Percentiles rank a stretch among this genome's conserved stretches.
These are phyloP conservation scores for Branchellion lobata DNA, from an alignment of 2,888 invertebrate species.

Conservation along the genomic window DNA sequence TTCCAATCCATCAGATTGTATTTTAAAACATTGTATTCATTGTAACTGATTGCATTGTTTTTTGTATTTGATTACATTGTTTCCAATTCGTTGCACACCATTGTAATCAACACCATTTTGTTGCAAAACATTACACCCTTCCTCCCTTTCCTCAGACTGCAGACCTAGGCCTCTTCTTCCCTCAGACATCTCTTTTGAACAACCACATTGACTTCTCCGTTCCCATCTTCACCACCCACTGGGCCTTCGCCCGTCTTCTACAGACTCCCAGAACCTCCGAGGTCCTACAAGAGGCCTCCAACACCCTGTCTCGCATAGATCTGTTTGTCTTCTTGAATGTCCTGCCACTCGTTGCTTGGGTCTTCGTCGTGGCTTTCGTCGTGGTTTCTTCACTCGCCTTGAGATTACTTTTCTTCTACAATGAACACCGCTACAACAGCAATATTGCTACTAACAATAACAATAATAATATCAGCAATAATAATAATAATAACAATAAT, in stretches of 20 bases:
- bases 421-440: background rate
- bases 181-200: background rate
- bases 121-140: too few species aligned
- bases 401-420: background rate
- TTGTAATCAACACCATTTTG: too few species aligned
- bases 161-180: background rate
- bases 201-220: background rate
- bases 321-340: background rate
- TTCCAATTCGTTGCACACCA: too few species aligned
- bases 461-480: background rate
- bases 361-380: background rate
- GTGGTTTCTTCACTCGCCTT: background rate
- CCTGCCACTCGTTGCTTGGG: background rate
- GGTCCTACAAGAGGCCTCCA: background rate
- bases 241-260: background rate
- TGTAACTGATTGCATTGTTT: too few species aligned
- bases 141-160: constrained; percentile 1
- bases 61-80: too few species aligned
- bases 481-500: background rate
- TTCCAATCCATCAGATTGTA: too few species aligned
- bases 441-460: background rate
- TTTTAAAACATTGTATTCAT: too few species aligned
- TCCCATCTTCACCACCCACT: background rate
- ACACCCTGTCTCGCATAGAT: background rate
- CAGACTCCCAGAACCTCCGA: background rate